Evolutionary conservation across 2,113 vertebrate genomes (phyloP).

Genomic region (Dinomys branickii): DNA sequence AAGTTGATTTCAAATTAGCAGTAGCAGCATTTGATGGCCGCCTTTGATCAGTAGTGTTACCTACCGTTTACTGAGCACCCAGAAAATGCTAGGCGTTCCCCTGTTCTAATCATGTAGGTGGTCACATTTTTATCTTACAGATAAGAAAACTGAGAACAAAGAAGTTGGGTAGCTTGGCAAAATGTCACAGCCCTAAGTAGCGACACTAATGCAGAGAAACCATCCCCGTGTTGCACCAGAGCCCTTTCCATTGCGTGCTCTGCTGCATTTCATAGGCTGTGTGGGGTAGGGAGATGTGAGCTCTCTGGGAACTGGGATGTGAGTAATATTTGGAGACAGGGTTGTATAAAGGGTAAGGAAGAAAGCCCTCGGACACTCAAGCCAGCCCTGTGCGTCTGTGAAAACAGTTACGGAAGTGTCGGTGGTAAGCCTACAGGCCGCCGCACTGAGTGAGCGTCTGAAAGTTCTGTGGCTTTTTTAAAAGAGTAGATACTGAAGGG

Average conservation of each 20-base stretch:
- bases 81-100: not conserved
- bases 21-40: constrained; percentile 38
- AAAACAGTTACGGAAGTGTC: not conserved
- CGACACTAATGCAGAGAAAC: not conserved
- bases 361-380: constrained; percentile 14
- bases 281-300: not conserved
- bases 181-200: constrained; percentile 27
- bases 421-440: not conserved
- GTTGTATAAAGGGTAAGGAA: not conserved
- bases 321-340: not conserved
- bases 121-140: not conserved
- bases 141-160: constrained; percentile 17
- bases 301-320: not conserved
- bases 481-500: constrained; percentile 43
- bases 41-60: constrained; percentile 30
- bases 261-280: not conserved
- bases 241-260: not conserved
- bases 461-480: constrained; percentile 25
- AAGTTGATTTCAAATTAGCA: constrained; percentile 47
- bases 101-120: constrained; percentile 1
- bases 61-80: not conserved
- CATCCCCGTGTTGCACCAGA: not conserved
- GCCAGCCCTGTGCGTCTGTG: not conserved
- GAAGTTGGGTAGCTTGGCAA: not conserved
- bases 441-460: not conserved